Conservation (phyloP, 2,797 vertebrate genomes). For the Hippoglossus hippoglossus region DNA sequence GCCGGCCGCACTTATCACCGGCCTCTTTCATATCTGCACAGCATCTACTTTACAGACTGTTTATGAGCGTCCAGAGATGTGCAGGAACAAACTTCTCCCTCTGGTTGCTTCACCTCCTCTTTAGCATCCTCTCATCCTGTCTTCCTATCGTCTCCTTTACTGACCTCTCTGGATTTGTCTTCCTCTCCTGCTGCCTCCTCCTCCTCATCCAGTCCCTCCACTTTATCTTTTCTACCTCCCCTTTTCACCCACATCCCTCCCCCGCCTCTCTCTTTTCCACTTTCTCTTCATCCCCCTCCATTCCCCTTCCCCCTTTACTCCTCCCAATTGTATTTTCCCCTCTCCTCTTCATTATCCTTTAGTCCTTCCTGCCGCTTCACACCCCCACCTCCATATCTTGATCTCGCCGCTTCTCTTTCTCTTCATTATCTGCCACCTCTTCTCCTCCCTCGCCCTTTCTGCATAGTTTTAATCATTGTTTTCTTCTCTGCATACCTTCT, state of each 20-base stretch:
- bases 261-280: conserved; percentile 6
- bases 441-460: background rate
- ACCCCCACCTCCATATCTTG: conserved; percentile 16
- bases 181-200: background rate
- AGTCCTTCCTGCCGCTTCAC: conserved; percentile 14
- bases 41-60: conserved; percentile 18
- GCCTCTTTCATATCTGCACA: conserved; percentile 25
- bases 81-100: conserved; percentile 26
- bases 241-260: conserved; percentile 9
- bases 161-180: background rate
- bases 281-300: background rate
- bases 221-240: conserved; percentile 15
- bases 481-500: conserved; percentile 22
- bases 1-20: too few relatives aligned
- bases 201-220: background rate
- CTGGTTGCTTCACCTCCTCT: conserved; percentile 2
- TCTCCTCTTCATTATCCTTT: conserved; percentile 17
- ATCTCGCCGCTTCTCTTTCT: conserved; percentile 29
- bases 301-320: conserved; percentile 22
- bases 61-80: conserved; percentile 7
- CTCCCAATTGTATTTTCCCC: conserved; percentile 39
- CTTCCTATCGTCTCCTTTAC: background rate
- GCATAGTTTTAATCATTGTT: conserved; percentile 28
- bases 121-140: conserved; percentile 1
- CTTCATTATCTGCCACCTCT: conserved; percentile 25